Evolutionary conservation across 1,140 invertebrate genomes (phyloP), one percentile per base, ranked within the genome.

Genomic region (Ylistrum balloti): DNA sequence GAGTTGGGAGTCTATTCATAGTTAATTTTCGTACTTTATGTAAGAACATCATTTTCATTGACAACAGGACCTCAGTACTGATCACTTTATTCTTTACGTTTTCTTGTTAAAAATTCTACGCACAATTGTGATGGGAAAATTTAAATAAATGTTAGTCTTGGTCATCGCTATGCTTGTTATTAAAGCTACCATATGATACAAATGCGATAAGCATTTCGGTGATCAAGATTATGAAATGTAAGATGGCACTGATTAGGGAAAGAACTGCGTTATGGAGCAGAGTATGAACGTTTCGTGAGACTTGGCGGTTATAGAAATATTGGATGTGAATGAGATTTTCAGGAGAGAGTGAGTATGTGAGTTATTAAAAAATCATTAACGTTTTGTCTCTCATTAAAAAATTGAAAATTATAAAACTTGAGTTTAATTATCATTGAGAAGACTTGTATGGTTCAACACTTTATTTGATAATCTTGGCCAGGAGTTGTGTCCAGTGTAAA

Each of bases 51-150:
- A 22, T 48, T 48, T 17, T 22, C 15, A 48, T 17, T 48, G 45
- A 48, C 45, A 48, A 48, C 45, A 48, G 45, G 45, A 48, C 45
- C 45, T 48, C 45, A 17, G 45, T n/a, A n/a, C 11, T 20, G 45
- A 48, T 2, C 11, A 13, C 11, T 13, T 48, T 48, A 48, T 48
- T 48, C 45, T 38, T n/a, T 20, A 48, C 22, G 45, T 48, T 48
- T 48, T 48, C 45, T 48, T 48, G 45, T 48, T 48, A 48, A 48
- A n/a, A 48, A 48, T 48, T 48, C 45, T 48, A 48, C 45, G 45
- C 45, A 48, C 45, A 48, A 48, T 48, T 48, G 45, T 48, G 45
- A 48, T 48, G 45, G 45, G 45, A 22, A 48, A 48, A 48, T 17
- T 20, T 48, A 17, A 48, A n/a, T n/a, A 48, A 48, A 48, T 48